phyloP scores from a whole-genome alignment of 2,888 invertebrate species.

The Zygaena filipendulae region DNA sequence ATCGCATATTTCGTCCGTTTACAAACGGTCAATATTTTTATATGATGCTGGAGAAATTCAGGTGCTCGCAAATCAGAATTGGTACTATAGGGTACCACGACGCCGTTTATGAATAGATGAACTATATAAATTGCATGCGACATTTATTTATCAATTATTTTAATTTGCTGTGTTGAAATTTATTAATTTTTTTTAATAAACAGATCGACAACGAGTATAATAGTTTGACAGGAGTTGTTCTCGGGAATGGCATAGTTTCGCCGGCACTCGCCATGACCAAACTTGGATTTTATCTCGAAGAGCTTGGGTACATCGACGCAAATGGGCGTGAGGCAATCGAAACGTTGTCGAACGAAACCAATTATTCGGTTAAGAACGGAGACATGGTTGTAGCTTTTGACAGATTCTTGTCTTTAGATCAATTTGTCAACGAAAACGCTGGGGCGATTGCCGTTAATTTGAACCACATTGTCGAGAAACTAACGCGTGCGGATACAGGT shows the following conservation, averaged over 20 bases:
- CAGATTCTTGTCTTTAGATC: constrained; percentile 71
- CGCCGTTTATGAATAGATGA: too few species aligned
- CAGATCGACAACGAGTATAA: constrained; percentile 59
- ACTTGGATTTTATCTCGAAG: constrained; percentile 52
- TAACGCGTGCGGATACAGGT: constrained; percentile 23
- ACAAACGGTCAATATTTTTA: too few species aligned
- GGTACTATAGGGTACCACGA: too few species aligned
- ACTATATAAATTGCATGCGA: too few species aligned
- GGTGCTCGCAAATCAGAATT: too few species aligned
- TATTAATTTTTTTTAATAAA: too few species aligned
- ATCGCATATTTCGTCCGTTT: too few species aligned
- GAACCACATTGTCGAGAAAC: constrained; percentile 39
- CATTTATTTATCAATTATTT: too few species aligned
- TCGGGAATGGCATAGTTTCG: constrained; percentile 89
- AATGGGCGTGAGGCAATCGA: constrained; percentile 70
- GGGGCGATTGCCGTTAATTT: constrained; percentile 79
- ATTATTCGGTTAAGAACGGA: constrained; percentile 53
- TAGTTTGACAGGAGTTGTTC: constrained; percentile 78
- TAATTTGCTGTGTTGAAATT: too few species aligned
- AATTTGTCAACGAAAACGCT: constrained; percentile 65
- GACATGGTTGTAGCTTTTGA: constrained; percentile 69
- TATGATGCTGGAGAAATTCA: too few species aligned
- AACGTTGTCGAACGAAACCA: constrained; percentile 56
- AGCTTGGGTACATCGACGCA: constrained; percentile 74
- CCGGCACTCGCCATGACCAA: constrained; percentile 59